Percentiles rank a stretch among this genome's conserved stretches.
Evolutionary conservation across 2,113 vertebrate genomes (phyloP).

Genomic region (Pachypanchax playfairii): DNA sequence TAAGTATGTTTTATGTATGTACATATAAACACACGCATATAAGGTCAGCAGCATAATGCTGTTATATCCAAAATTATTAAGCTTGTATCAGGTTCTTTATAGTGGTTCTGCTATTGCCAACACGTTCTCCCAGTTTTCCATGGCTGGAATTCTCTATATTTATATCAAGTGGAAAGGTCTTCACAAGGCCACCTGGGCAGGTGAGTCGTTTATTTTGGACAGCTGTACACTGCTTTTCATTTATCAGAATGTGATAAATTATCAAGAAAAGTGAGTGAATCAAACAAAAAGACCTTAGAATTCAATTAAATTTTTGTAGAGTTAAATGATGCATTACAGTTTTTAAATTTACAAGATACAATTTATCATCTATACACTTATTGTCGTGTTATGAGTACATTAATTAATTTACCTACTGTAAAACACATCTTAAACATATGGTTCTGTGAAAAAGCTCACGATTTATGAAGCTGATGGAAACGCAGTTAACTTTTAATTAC

Average conservation of each 20-base stretch:
- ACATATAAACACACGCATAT: no score
- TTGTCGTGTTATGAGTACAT: no score
- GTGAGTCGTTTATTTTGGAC: constrained; percentile 66
- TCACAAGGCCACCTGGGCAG: constrained; percentile 86
- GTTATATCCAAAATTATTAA: not conserved
- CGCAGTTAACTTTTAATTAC: not conserved
- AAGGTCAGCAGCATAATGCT: not conserved
- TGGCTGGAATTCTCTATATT: constrained; percentile 78
- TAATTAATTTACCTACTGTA: no score
- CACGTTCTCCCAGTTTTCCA: constrained; percentile 80
- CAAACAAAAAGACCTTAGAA: not conserved
- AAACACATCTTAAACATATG: no score
- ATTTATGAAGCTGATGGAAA: not conserved
- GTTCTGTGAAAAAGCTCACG: not conserved
- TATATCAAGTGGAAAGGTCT: constrained; percentile 85
- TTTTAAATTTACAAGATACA: no score
- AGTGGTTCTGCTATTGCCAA: constrained; percentile 90
- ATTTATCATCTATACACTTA: no score
- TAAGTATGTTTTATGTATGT: constrained; percentile 76
- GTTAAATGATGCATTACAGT: not conserved
- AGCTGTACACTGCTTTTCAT: not conserved
- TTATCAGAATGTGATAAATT: not conserved
- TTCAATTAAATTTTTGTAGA: not conserved
- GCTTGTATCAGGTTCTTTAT: constrained; percentile 22
- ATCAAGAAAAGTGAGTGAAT: not conserved